These are phyloP conservation scores for Neogale vison DNA, from an alignment of 2,113 vertebrate genomes.

Conservation along the genomic window DNA sequence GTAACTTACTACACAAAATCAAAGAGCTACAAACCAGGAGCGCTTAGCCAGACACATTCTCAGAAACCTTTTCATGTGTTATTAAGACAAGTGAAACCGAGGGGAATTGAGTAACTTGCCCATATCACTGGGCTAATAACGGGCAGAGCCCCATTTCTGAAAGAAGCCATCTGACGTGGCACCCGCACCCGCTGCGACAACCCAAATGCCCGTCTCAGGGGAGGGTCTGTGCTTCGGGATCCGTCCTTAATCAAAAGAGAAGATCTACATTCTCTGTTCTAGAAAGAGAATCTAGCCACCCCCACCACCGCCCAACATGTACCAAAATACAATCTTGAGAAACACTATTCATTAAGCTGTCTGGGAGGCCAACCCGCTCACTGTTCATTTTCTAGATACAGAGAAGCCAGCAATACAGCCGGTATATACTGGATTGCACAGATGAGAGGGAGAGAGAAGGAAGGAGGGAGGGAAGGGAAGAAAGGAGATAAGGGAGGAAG, in stretches of 20 bases:
- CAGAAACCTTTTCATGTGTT: rapidly evolving
- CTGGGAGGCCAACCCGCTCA: rapidly evolving
- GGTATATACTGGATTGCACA: rapidly evolving
- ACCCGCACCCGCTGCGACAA: background rate
- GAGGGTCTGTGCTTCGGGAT: background rate
- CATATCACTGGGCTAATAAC: background rate
- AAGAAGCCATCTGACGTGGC: background rate
- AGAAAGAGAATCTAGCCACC: background rate
- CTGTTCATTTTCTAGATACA: rapidly evolving
- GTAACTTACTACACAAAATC: background rate
- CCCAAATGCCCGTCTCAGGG: background rate
- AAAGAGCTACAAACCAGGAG: rapidly evolving
- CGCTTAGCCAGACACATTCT: rapidly evolving
- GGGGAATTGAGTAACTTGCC: background rate
- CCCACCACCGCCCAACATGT: no score
- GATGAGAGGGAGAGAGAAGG: no score
- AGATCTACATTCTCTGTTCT: background rate
- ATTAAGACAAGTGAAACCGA: background rate
- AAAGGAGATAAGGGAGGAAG: rapidly evolving
- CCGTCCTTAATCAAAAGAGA: background rate
- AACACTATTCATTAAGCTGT: background rate
- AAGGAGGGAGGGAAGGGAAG: rapidly evolving
- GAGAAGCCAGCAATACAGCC: background rate
- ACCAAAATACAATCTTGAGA: background rate
- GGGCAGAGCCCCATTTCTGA: background rate